Base-by-base conservation (phyloP, 2,797 vertebrate genomes). In the Esox lucius region DNA sequence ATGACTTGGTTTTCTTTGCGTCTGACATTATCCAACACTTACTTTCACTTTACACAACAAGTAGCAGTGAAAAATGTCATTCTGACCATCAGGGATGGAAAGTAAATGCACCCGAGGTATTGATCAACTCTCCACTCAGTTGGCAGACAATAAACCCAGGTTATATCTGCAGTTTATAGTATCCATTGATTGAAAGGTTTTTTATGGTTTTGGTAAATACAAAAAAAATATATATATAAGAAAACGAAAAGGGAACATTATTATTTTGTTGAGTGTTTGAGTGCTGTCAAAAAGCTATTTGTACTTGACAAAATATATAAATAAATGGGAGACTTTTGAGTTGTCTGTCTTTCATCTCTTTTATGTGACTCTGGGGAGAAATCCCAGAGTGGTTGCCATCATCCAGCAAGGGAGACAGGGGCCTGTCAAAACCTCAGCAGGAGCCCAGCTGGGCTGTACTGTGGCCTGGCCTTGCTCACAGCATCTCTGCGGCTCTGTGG, bases 401-500 rank as follows among this genome's bases (percentile, higher is more conserved):
- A 90, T 87, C 78, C 79, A 83, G 74, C 77, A 77, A 71, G 26
- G 73, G 81, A 89, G 89, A 83, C 82, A 72, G 75, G 81, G 78
- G 74, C 75, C 86, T 92, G 90, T 92, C 90, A 90, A 86, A 90
- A 76, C 75, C 81, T 82, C 87, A 87, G 86, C 87, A 78, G 83
- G 83, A 91, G 83, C 78, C 80, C 81, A 71, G 78, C 65, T 48
- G 78, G 82, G 82, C 48, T 79, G 81, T 78, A 84, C 78, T 72
- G 72, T 72, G 80, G 76, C 83, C 75, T 46, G 72, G 75, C 86
- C 84, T 61, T 49, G 71, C 81, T 87, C 82, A 74, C 86, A 80
- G 82, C 78, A 69, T 77, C 72, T 67, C 51, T 69, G 71, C n/a
- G 35, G 68, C 66, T 49, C 56, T 56, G 74, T 66, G 79, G 75